Conservation (phyloP, 2,888 invertebrate species). For the Scaptomyza reducta region DNA sequence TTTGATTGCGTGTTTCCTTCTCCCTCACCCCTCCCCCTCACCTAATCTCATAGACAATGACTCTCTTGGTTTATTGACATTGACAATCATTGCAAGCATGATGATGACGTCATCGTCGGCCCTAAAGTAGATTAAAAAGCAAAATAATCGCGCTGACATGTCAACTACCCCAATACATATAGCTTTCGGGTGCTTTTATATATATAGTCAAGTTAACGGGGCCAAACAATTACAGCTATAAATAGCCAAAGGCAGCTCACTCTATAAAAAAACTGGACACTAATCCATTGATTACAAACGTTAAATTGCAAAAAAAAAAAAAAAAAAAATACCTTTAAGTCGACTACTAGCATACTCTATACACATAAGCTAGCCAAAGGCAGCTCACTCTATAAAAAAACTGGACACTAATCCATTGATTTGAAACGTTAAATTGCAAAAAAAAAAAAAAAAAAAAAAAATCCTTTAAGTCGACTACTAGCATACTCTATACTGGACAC, state of each 20-base stretch:
- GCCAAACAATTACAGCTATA: constrained; percentile 44
- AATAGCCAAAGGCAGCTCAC: constrained; percentile 43
- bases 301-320: constrained; percentile 27
- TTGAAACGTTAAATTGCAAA: no score
- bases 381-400: no score
- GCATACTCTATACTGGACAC: no score
- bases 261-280: constrained; percentile 20
- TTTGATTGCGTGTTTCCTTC: constrained; percentile 50
- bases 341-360: constrained; percentile 24
- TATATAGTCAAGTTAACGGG: constrained; percentile 43
- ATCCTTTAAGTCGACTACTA: no score
- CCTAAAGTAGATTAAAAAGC: constrained; percentile 60
- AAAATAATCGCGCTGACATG: constrained; percentile 55
- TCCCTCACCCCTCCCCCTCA: neutral
- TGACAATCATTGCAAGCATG: constrained; percentile 64
- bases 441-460: no score
- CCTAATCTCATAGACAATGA: constrained; percentile 18
- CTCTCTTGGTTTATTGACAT: constrained; percentile 56
- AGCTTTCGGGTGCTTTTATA: neutral
- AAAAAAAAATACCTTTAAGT: neutral
- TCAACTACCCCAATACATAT: constrained; percentile 1
- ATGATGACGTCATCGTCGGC: constrained; percentile 69
- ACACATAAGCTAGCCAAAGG: no score
- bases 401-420: no score
- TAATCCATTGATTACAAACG: constrained; percentile 60